phyloP scores from a whole-genome alignment of 2,113 vertebrate genomes.

The Amblyornis subalaris region DNA sequence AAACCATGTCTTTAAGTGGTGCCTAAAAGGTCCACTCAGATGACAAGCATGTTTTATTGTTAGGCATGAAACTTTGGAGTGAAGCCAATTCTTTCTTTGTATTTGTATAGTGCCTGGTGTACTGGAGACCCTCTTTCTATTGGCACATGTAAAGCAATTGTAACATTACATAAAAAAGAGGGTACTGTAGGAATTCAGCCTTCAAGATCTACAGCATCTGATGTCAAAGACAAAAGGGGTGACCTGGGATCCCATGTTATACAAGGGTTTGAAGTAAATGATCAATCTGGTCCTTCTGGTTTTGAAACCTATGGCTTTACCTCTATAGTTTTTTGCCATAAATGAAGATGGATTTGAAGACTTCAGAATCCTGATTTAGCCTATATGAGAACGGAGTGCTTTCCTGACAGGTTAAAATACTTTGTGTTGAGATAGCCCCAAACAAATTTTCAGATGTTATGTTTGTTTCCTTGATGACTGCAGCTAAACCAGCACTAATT shows the following conservation, averaged over 20 bases:
- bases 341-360: background rate
- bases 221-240: background rate
- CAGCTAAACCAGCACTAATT: background rate
- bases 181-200: background rate
- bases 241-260: background rate
- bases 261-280: background rate
- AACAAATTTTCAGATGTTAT: background rate
- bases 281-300: background rate
- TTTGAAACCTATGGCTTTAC: background rate
- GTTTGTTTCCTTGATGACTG: background rate
- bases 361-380: background rate
- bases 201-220: background rate
- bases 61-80: background rate
- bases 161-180: background rate
- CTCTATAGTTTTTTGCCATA: background rate
- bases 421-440: background rate
- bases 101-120: background rate
- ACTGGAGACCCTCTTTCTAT: background rate
- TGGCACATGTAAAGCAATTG: background rate
- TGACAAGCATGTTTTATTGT: background rate
- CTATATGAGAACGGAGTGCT: background rate
- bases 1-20: background rate
- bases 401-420: accelerated
- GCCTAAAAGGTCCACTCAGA: background rate
- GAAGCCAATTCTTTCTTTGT: background rate